Evolutionary conservation across 2,113 vertebrate species (phyloP).

Genomic region (Motacilla tschutschensis): DNA sequence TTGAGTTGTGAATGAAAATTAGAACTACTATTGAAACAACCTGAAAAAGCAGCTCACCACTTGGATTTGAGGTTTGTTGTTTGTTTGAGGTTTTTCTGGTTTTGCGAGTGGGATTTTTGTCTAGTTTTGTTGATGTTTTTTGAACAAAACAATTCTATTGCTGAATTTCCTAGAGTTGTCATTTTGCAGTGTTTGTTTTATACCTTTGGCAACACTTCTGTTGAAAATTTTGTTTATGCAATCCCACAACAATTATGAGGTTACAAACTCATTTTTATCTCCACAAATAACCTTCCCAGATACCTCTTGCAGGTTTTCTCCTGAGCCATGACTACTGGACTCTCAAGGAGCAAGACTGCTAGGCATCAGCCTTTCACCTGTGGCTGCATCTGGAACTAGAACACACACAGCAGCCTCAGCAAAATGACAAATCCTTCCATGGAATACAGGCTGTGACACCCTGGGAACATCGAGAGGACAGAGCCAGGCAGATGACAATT

Average conservation of each 20-base stretch:
- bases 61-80: background rate
- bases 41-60: background rate
- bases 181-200: background rate
- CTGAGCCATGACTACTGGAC: background rate
- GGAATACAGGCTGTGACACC: background rate
- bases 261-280: background rate
- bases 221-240: too few species aligned
- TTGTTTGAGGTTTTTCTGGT: background rate
- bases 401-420: rapidly evolving
- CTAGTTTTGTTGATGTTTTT: background rate
- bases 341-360: background rate
- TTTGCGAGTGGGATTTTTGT: background rate
- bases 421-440: background rate
- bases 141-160: rapidly evolving
- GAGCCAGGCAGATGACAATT: background rate
- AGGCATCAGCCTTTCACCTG: rapidly evolving
- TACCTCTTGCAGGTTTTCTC: background rate
- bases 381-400: background rate
- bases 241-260: background rate
- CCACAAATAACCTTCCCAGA: background rate
- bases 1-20: background rate
- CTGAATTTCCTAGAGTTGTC: background rate
- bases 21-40: background rate
- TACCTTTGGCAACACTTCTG: rapidly evolving
- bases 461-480: background rate